Evolutionary conservation across 2,888 invertebrate genomes (phyloP), one percentile per base, ranked within the genome.

Genomic region (Petrolisthes cinctipes): DNA sequence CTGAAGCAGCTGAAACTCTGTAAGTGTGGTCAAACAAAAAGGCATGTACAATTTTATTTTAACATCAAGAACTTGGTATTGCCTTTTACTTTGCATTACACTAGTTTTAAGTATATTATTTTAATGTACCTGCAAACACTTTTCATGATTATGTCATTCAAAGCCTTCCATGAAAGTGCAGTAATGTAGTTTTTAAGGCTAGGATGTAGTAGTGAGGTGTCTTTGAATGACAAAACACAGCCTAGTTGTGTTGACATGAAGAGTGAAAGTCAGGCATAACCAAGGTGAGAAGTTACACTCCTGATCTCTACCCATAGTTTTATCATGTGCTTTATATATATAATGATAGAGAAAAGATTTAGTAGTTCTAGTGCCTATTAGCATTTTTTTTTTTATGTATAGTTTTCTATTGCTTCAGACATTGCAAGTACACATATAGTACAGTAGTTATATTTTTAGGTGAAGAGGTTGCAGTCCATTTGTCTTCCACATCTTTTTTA

Each of bases 51-150:
- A 37, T 37, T 37, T 37, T 37, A 37, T 37, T 37, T 37, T 37
- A 37, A 37, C 37, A 37, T 37, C 37, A 37, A 37, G 37, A 37
- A 37, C 37, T 37, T 37, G 37, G 37, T 37, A 37, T 37, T 37
- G 37, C 37, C 37, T 37, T 37, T 37, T 37, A 37, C 37, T 37
- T 37, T 37, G 37, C 37, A 37, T 37, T 37, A 37, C 37, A 37
- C 37, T 37, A 37, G 37, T 37, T 37, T 37, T 37, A 37, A 37
- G 37, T 37, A 37, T 37, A 37, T 37, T 37, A 37, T 37, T 37
- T 71, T 17, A n/a, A 71, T 71, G 71, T 71, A 71, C 71, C 71
- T 71, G 71, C n/a, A n/a, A 20, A 14, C 71, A 71, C 71, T 71
- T 71, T n/a, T 71, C 17, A n/a, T 71, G 71, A 11, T n/a, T n/a